A percentile compares a stretch with the other conserved stretches of the same genome.
Conservation (phyloP, 2,797 vertebrate genomes). For the Falco naumanni region DNA sequence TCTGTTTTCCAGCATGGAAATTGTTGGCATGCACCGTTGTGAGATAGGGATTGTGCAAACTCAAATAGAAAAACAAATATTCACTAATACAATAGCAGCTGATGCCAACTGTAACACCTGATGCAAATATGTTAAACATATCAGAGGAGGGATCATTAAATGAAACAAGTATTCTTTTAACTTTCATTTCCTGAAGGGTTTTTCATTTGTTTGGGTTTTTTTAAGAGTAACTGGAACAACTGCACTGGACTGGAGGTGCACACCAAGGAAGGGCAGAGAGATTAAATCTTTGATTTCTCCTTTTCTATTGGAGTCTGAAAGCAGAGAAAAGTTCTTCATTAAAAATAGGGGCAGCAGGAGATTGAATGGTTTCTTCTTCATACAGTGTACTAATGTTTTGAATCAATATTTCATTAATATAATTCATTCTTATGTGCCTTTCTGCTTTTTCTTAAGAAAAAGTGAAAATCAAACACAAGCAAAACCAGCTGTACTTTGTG, state of each 20-base stretch:
- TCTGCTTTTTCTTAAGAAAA: neutral
- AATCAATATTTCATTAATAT: conserved; percentile 37
- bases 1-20: conserved; percentile 64
- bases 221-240: conserved; percentile 20
- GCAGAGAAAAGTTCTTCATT: neutral
- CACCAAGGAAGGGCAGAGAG: neutral
- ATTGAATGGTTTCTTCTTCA: neutral
- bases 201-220: conserved; percentile 1
- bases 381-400: conserved; percentile 8
- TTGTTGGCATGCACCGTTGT: conserved; percentile 34
- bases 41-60: conserved; percentile 49
- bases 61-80: conserved; percentile 52
- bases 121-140: neutral
- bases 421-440: neutral
- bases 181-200: conserved; percentile 15
- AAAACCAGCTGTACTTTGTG: conserved; percentile 6
- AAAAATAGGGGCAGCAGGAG: neutral
- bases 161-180: neutral
- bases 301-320: conserved; percentile 9
- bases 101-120: conserved; percentile 51
- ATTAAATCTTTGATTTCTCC: conserved; percentile 13
- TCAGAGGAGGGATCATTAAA: neutral
- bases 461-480: conserved; percentile 26
- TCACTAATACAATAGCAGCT: conserved; percentile 32
- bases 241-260: neutral